These are phyloP conservation scores for Dryocosmus kuriphilus DNA, from an alignment of 2,888 invertebrate genomes.

Conservation along the genomic window DNA sequence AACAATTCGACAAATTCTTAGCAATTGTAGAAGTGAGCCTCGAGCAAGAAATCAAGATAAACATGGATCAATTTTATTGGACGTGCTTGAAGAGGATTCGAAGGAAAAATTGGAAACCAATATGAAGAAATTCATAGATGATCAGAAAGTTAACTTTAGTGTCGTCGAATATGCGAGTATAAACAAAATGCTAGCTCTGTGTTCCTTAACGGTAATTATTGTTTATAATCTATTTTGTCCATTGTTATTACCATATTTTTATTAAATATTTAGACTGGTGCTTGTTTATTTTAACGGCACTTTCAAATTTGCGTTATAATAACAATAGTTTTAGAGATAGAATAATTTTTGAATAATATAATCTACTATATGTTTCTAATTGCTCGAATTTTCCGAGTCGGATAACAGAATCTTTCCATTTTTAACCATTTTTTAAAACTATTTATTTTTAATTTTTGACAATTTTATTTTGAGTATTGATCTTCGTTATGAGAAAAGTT, in stretches of 20 bases:
- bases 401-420: neutral
- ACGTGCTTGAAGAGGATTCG: slow-evolving; percentile 6
- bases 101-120: slow-evolving; percentile 18
- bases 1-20: neutral
- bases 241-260: slow-evolving; percentile 38
- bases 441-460: too few species aligned
- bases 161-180: slow-evolving; percentile 64
- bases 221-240: slow-evolving; percentile 8
- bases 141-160: slow-evolving; percentile 26
- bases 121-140: slow-evolving; percentile 12
- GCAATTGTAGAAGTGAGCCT: neutral
- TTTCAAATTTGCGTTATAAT: neutral
- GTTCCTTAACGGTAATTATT: slow-evolving; percentile 44
- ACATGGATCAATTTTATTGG: neutral
- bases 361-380: neutral
- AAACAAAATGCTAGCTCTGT: slow-evolving; percentile 66
- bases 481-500: neutral
- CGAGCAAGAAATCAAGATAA: neutral
- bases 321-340: neutral
- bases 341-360: neutral
- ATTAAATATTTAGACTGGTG: neutral
- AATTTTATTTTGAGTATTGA: too few species aligned
- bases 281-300: neutral
- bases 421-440: too few species aligned
- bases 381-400: neutral